Conservation (phyloP, 2,888 invertebrate species). For the Scaeva pyrastri region DNA sequence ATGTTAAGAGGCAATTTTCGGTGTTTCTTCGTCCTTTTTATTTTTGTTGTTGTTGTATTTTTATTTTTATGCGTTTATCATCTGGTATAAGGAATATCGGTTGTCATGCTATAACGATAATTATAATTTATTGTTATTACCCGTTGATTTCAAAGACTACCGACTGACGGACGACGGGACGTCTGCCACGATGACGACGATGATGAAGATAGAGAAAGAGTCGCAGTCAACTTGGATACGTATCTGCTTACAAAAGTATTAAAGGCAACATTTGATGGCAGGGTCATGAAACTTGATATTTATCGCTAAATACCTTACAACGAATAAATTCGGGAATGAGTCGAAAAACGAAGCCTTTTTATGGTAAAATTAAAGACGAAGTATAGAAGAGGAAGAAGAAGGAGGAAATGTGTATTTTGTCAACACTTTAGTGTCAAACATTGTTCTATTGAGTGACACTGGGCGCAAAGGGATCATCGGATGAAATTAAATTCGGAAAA, state of each 20-base stretch:
- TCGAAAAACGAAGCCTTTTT: background rate
- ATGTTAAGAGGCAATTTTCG: conserved; percentile 67
- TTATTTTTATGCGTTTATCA: conserved; percentile 11
- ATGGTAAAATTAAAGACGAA: background rate
- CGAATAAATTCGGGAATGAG: background rate
- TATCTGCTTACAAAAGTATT: background rate
- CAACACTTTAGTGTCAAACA: background rate
- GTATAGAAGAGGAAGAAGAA: background rate
- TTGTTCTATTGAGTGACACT: conserved; percentile 4
- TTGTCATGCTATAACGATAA: conserved; percentile 63
- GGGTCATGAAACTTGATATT: conserved; percentile 4
- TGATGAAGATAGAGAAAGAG: background rate
- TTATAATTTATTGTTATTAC: conserved; percentile 70
- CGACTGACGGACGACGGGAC: too few species aligned
- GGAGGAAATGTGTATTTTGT: background rate
- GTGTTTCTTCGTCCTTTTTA: conserved; percentile 7
- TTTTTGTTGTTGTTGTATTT: too few species aligned
- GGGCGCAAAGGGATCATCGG: background rate
- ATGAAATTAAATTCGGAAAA: background rate
- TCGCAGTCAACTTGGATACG: background rate
- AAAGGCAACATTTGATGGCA: conserved; percentile 19
- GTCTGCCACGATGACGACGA: too few species aligned
- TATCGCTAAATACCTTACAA: background rate
- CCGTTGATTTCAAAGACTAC: conserved; percentile 42
- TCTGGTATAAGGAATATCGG: conserved; percentile 34